Base-by-base conservation (phyloP, 2,797 vertebrate genomes). In the Enteromius radiatus region DNA sequence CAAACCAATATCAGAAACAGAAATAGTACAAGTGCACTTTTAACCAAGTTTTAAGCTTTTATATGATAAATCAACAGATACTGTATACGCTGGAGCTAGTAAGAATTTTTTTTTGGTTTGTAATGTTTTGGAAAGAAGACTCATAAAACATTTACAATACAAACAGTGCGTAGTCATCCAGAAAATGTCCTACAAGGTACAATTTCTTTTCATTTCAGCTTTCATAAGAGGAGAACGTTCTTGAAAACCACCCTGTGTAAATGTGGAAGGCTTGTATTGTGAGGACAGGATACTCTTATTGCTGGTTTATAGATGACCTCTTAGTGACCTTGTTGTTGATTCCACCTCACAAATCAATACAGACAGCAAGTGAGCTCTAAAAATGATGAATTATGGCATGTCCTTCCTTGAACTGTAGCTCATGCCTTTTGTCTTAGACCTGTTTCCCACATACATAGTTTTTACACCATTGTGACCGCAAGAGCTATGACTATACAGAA, bases 271-370 rank as follows among this genome's bases (percentile, higher is more conserved):
- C 3, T 77, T 14, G 31, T 78, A 26, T 78, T 52, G 8, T 52
- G 21, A 10, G 63, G 43, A 64, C 54, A 76, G 38, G n/a, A 45
- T 28, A 31, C 69, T 49, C 26, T 21, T 49, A 70, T 74, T 14
- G 28, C 28, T 47, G 43, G 19, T 67, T 49, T 67, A 67, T 10
- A 49, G 59, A n/a, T 74, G 71, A 75, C 21, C 31, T 36, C 47
- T 75, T 52, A 26, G 12, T 75, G n/a, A 41, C n/a, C 21, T 23
- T 75, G 14, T 75, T 74, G 70, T 54, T 75, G 14, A 41, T 75
- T 59, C 33, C 52, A 75, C 33, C 14, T 59, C 31, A 75, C 14
- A 56, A 56, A 56, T 75, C 21, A 41, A 38, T 75, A 38, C 31
- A 41, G 73, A 41, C 52, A 59, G 33, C 8, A 23, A 26, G 1